phyloP scores from a whole-genome alignment of 1,140 invertebrate species.

The Heliconius hewitsoni region DNA sequence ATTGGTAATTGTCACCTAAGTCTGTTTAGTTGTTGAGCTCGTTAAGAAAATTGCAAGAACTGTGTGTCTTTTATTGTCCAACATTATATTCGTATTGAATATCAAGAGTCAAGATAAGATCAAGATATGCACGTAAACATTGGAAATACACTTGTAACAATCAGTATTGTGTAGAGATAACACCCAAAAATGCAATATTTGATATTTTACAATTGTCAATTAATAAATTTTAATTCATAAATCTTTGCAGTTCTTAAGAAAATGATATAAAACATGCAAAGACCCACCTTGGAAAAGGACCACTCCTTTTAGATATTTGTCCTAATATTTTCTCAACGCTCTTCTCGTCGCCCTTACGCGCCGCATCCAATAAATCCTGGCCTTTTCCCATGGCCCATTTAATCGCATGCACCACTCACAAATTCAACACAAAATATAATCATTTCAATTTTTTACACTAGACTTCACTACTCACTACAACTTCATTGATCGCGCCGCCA shows the following conservation, averaged over 20 bases:
- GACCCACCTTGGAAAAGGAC: slow-evolving; percentile 94
- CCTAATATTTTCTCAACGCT: slow-evolving; percentile 95
- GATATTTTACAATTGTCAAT: background rate
- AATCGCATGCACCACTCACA: slow-evolving; percentile 76
- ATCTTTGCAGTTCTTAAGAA: slow-evolving; percentile 8
- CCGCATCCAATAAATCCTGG: slow-evolving; percentile 97
- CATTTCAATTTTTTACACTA: slow-evolving; percentile 83
- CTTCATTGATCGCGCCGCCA: slow-evolving; percentile 90
- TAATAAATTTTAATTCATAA: slow-evolving; percentile 6
- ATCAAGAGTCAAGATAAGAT: slow-evolving; percentile 26
- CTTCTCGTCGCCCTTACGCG: slow-evolving; percentile 93
- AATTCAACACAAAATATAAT: slow-evolving; percentile 68
- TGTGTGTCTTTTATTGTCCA: slow-evolving; percentile 10
- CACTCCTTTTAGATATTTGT: slow-evolving; percentile 94
- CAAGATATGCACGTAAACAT: slow-evolving; percentile 39
- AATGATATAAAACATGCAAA: slow-evolving; percentile 50
- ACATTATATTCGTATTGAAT: slow-evolving; percentile 16
- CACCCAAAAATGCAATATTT: background rate
- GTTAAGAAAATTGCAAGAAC: slow-evolving; percentile 26
- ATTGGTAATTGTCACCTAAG: slow-evolving; percentile 38
- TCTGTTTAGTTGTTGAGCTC: slow-evolving; percentile 31
- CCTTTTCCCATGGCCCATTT: slow-evolving; percentile 95
- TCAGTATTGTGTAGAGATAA: slow-evolving; percentile 8
- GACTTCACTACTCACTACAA: slow-evolving; percentile 83
- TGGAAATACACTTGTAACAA: slow-evolving; percentile 23